A percentile compares a stretch with the other conserved stretches of the same genome.
phyloP scores from a whole-genome alignment of 2,888 invertebrate genomes.

The Acrocera orbiculus region DNA sequence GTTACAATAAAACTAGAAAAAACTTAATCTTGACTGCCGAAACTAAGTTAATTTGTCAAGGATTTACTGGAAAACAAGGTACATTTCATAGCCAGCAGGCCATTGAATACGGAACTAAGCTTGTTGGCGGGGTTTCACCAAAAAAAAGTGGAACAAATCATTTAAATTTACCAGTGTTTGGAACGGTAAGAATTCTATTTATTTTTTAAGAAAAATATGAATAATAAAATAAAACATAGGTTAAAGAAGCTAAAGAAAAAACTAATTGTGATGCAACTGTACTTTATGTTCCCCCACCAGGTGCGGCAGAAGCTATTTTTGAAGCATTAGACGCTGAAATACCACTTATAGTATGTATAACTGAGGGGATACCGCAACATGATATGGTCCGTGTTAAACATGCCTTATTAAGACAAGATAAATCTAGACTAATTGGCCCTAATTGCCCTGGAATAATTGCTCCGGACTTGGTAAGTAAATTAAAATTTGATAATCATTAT shows the following conservation, averaged over 20 bases:
- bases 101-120: conserved; percentile 89
- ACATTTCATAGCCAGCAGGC: conserved; percentile 92
- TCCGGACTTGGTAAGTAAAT: conserved; percentile 46
- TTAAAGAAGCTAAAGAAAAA: conserved; percentile 61
- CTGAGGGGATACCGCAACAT: conserved; percentile 96
- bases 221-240: conserved; percentile 16
- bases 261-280: conserved; percentile 85
- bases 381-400: conserved; percentile 99
- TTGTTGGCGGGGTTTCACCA: conserved; percentile 65
- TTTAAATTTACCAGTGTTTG: conserved; percentile 49
- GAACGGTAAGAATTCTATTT: conserved; percentile 18
- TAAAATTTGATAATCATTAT: too few species aligned
- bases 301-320: conserved; percentile 74
- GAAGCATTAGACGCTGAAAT: conserved; percentile 94
- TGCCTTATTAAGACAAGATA: conserved; percentile 64
- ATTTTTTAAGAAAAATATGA: background rate
- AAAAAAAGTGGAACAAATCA: conserved; percentile 71
- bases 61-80: conserved; percentile 96
- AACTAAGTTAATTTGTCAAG: conserved; percentile 93
- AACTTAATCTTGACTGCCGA: conserved; percentile 68
- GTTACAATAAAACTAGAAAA: conserved; percentile 55
- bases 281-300: conserved; percentile 92
- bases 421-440: conserved; percentile 88
- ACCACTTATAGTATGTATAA: conserved; percentile 93
- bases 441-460: conserved; percentile 99